These are phyloP conservation scores for Trichonephila clavata DNA, from an alignment of 1,140 invertebrate species.

Conservation along the genomic window DNA sequence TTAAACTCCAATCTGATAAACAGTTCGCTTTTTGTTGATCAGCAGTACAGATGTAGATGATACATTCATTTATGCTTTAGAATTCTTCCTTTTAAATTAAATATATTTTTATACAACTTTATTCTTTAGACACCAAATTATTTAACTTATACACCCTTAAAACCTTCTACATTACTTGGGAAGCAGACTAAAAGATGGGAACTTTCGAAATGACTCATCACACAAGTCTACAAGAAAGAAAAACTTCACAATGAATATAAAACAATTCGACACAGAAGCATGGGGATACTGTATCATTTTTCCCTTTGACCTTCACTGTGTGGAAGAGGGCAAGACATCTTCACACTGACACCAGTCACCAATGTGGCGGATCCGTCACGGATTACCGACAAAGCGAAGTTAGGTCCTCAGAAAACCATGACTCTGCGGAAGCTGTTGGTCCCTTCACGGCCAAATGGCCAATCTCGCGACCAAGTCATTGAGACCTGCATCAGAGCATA, in stretches of 20 bases:
- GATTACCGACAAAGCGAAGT: constrained; percentile 15
- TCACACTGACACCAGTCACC: neutral
- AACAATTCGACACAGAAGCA: neutral
- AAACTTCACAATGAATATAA: neutral
- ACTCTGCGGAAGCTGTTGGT: constrained; percentile 15
- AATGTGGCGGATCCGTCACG: constrained; percentile 16
- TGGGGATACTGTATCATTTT: neutral
- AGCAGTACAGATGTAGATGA: too few species aligned
- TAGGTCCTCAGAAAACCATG: constrained; percentile 15
- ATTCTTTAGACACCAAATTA: too few species aligned
- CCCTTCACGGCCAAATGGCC: constrained; percentile 23
- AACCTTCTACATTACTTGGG: too few species aligned
- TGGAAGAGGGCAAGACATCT: neutral
- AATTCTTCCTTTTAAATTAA: too few species aligned
- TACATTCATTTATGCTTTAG: too few species aligned
- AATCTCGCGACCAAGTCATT: constrained; percentile 16
- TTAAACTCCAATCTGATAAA: too few species aligned
- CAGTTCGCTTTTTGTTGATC: too few species aligned
- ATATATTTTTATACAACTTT: too few species aligned
- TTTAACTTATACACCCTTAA: too few species aligned
- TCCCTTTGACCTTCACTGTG: neutral
- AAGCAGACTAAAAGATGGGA: too few species aligned
- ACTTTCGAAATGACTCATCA: too few species aligned
- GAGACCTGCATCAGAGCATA: neutral
- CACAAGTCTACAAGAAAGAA: too few species aligned